A percentile compares a stretch with the other conserved stretches of the same genome.
Conservation (phyloP, 2,888 invertebrate genomes). For the Cheilosia vernalis region DNA sequence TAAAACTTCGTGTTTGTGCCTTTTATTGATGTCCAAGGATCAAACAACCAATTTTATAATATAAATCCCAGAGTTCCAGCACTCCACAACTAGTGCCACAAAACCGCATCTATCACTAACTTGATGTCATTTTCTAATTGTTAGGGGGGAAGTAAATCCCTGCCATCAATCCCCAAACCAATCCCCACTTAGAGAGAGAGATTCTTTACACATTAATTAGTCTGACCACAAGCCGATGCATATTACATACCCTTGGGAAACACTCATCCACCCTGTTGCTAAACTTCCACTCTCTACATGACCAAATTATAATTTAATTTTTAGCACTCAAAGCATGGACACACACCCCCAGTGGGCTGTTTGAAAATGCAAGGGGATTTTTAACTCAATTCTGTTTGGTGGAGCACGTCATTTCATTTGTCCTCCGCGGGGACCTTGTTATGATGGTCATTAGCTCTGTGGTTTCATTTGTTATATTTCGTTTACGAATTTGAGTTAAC, state of each 20-base stretch:
- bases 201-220: slow-evolving; percentile 14
- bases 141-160: background rate
- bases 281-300: background rate
- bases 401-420: slow-evolving; percentile 2
- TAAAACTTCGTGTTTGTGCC: no score
- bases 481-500: background rate
- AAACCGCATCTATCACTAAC: no score
- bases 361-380: slow-evolving; percentile 4
- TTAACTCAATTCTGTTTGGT: slow-evolving; percentile 10
- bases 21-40: no score
- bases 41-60: no score
- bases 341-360: background rate
- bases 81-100: no score
- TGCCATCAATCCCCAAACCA: background rate
- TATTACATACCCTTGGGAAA: background rate
- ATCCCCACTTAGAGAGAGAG: background rate
- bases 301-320: slow-evolving; percentile 16
- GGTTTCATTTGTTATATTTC: slow-evolving; percentile 8
- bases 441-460: slow-evolving; percentile 10
- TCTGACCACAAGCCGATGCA: slow-evolving; percentile 8
- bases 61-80: no score
- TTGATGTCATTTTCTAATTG: no score
- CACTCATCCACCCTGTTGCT: background rate
- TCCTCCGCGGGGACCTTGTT: slow-evolving; percentile 16
- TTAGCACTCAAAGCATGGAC: slow-evolving; percentile 1